Evolutionary conservation across 2,888 invertebrate species (phyloP), one percentile per base, ranked within the genome.

Genomic region (Habrosyne pyritoides): DNA sequence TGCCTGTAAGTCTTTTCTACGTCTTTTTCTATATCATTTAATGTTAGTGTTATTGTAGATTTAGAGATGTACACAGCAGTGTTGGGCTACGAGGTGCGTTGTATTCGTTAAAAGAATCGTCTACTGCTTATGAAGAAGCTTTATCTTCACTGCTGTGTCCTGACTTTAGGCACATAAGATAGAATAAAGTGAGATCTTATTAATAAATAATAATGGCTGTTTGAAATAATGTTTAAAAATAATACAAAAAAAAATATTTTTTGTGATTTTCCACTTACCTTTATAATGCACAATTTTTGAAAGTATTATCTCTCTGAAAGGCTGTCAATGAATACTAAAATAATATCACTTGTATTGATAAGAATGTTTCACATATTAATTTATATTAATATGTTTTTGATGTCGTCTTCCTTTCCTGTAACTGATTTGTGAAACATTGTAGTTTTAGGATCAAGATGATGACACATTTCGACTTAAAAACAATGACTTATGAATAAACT

Each of bases 1-100:
- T 70, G 80, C 80, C 80, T 86, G 70, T 86, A 86, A 83, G 86
- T 78, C 86, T 91, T 91, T 91, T 91, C 92, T 91, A 91, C 84
- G 79, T 81, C 89, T 81, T 91, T 92, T 91, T 91, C 91, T 90
- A 90, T 86, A 87, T 83, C 81, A 78, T 89, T 89, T 89, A 90
- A 87, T 84, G 91, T 91, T 90, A 91, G 84, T 82, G 87, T 91
- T 91, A 81, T 73, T 63, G 66, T 67, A 66, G 58, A 61, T 59
- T 61, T 51, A 53, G 57, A 56, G 18, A n/a, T 4, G 42, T 42
- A 42, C 42, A 18, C 42, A 42, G 12, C 42, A 42, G 42, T 42
- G 7, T 4, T 14, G 2, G 56, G 61, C 56, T 60, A 60, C 52
- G 57, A 42, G 56, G 53, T 50, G 42, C 56, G 30, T 26, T 53